Evolutionary conservation across 2,113 vertebrate genomes (phyloP).

Genomic region (Osmerus mordax): DNA sequence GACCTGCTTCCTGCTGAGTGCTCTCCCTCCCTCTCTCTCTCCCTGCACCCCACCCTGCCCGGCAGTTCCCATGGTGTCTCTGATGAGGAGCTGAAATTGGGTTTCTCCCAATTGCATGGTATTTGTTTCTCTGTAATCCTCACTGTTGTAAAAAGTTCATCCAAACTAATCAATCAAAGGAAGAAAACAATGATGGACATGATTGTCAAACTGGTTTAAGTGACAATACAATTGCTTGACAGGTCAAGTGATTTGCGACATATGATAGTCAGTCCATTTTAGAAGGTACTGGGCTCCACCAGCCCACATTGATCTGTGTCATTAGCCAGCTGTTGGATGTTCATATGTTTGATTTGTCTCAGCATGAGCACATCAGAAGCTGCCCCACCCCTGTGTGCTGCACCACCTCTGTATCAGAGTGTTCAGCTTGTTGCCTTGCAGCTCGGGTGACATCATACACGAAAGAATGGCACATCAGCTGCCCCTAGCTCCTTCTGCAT

Average conservation of each 20-base stretch:
- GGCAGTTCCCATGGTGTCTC: conserved; percentile 30
- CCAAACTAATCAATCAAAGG: background rate
- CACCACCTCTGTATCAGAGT: conserved; percentile 36
- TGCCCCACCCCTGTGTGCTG: conserved; percentile 26
- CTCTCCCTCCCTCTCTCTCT: background rate
- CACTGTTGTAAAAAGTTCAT: conserved; percentile 40
- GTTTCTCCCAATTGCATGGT: conserved; percentile 51
- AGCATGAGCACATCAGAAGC: too few species aligned
- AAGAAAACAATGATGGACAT: background rate
- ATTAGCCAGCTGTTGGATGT: background rate
- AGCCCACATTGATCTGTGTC: too few species aligned
- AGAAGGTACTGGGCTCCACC: too few species aligned
- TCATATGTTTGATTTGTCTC: too few species aligned
- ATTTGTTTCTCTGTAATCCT: conserved; percentile 35
- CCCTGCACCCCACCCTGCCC: conserved; percentile 1
- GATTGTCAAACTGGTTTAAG: too few species aligned
- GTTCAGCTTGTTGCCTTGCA: conserved; percentile 39
- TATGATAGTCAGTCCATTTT: too few species aligned
- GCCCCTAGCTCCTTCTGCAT: conserved; percentile 38
- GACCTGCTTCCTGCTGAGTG: conserved; percentile 51
- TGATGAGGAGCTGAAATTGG: conserved; percentile 52
- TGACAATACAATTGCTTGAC: too few species aligned
- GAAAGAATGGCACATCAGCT: conserved; percentile 54
- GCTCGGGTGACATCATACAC: conserved; percentile 52
- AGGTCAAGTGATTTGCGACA: too few species aligned